phyloP scores from a whole-genome alignment of 2,797 vertebrate genomes.

The Chanos chanos region DNA sequence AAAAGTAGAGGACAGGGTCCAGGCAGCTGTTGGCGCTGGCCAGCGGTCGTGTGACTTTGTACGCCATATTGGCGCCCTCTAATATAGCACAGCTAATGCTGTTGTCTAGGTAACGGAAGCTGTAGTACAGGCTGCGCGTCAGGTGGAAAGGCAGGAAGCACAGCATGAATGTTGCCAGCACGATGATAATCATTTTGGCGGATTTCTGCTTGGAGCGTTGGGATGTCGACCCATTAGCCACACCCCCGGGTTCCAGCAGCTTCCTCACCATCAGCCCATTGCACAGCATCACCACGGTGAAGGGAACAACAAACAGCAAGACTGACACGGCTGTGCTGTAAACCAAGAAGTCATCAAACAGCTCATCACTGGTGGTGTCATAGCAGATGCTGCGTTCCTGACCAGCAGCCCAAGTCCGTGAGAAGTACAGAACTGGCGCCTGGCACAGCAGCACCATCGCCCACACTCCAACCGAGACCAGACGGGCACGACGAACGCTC shows the following conservation, averaged over 20 bases:
- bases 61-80: conserved; percentile 81
- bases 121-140: conserved; percentile 90
- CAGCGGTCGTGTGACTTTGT: conserved; percentile 88
- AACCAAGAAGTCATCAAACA: conserved; percentile 82
- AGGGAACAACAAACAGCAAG: conserved; percentile 84
- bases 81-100: conserved; percentile 78
- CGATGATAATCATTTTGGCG: conserved; percentile 90
- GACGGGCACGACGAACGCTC: conserved; percentile 72
- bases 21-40: conserved; percentile 93
- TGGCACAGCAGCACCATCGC: conserved; percentile 77
- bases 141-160: conserved; percentile 95
- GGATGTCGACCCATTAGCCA: conserved; percentile 58
- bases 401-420: conserved; percentile 69
- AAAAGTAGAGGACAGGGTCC: conserved; percentile 92
- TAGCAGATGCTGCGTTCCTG: conserved; percentile 74
- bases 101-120: conserved; percentile 78
- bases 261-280: conserved; percentile 84
- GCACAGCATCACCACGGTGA: conserved; percentile 83
- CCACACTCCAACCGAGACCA: conserved; percentile 78
- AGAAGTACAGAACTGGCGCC: conserved; percentile 86
- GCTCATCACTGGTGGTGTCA: conserved; percentile 84
- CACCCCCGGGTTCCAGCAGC: conserved; percentile 68
- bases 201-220: conserved; percentile 86
- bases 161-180: conserved; percentile 82
- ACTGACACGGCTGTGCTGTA: conserved; percentile 86